A percentile compares a stretch with the other conserved stretches of the same genome.
phyloP scores from a whole-genome alignment of 2,797 vertebrate genomes.

The Hyperoplus lanceolatus region DNA sequence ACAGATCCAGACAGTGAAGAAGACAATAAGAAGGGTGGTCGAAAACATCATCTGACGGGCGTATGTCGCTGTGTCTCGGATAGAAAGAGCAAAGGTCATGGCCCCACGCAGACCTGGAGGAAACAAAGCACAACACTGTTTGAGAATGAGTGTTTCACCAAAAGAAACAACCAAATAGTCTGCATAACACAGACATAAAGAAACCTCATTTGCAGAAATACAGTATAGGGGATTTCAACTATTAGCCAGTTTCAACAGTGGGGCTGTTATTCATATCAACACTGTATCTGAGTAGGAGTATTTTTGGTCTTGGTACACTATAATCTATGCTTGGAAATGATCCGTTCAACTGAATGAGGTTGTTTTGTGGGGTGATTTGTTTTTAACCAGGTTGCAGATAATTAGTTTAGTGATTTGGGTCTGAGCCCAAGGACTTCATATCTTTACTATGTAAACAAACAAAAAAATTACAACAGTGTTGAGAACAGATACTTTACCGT shows the following conservation, averaged over 20 bases:
- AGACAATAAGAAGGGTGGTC: conserved; percentile 95
- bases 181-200: background rate
- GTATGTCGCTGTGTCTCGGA: conserved; percentile 95
- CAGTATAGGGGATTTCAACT: background rate
- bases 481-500: no score
- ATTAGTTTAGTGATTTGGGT: background rate
- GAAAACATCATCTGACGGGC: conserved; percentile 98
- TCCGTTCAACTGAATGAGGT: background rate
- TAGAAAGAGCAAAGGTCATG: conserved; percentile 98
- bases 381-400: background rate
- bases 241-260: background rate
- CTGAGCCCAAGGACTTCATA: background rate
- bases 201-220: conserved; percentile 2
- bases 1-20: conserved; percentile 97
- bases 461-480: background rate
- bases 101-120: conserved; percentile 93
- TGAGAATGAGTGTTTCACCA: background rate
- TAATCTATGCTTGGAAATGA: background rate
- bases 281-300: background rate
- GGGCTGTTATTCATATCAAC: conserved; percentile 14
- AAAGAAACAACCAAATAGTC: background rate
- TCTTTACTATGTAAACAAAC: background rate
- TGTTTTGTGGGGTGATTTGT: conserved; percentile 1
- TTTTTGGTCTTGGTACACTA: background rate
- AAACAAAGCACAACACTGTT: background rate